Evolutionary conservation across 2,113 vertebrate species (phyloP).

Genomic region (Mirza zaza): DNA sequence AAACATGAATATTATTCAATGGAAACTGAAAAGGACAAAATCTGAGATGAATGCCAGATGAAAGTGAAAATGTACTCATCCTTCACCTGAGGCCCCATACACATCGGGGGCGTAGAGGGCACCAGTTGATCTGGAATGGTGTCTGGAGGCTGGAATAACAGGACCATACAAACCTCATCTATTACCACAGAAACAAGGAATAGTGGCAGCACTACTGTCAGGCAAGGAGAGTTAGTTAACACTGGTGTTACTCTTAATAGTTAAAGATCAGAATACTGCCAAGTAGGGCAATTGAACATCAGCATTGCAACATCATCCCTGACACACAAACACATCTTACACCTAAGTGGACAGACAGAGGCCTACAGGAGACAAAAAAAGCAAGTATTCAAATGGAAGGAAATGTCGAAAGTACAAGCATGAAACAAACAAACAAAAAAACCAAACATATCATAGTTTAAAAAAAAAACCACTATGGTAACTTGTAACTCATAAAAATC

Average conservation of each 20-base stretch:
- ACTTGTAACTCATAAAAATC: constrained; percentile 57
- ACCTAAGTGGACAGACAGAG: constrained; percentile 63
- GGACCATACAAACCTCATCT: constrained; percentile 89
- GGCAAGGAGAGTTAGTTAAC: constrained; percentile 62
- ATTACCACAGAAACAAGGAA: constrained; percentile 81
- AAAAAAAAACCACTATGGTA: constrained; percentile 79
- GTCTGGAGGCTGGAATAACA: constrained; percentile 97
- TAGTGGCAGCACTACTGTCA: constrained; percentile 75
- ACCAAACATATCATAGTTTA: constrained; percentile 49
- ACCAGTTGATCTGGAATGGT: constrained; percentile 99
- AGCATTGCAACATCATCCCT: constrained; percentile 1
- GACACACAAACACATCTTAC: constrained; percentile 57
- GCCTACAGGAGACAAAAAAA: constrained; percentile 56
- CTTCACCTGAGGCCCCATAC: constrained; percentile 98
- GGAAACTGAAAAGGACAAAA: constrained; percentile 76
- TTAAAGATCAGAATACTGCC: constrained; percentile 14
- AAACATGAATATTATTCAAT: constrained; percentile 71
- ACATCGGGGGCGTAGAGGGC: constrained; percentile 95
- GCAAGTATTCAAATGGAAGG: constrained; percentile 73
- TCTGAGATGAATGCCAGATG: constrained; percentile 82
- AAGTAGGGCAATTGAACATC: background rate
- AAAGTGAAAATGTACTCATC: constrained; percentile 90
- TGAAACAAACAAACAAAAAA: constrained; percentile 64
- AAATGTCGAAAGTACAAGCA: constrained; percentile 73
- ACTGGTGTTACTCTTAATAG: background rate